These are phyloP conservation scores for Temnothorax ravouxi DNA, from an alignment of 2,888 invertebrate genomes.

Conservation along the genomic window DNA sequence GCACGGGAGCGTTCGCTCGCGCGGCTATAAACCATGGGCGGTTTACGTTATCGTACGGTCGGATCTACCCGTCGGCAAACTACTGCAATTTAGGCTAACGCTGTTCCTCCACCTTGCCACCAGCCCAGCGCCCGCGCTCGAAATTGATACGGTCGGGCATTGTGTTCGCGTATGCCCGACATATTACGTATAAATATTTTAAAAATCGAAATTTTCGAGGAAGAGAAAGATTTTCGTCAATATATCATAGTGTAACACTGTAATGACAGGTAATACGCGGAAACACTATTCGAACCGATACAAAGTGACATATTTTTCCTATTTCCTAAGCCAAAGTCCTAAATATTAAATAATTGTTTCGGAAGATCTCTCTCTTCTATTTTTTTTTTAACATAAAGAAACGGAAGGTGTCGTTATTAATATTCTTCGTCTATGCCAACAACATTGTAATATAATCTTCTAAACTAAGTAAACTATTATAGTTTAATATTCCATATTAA, in stretches of 20 bases:
- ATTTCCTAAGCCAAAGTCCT: neutral
- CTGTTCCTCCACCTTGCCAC: constrained; percentile 67
- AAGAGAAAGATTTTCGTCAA: neutral
- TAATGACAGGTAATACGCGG: neutral
- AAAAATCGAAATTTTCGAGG: neutral
- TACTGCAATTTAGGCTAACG: constrained; percentile 82
- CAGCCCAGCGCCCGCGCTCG: constrained; percentile 46
- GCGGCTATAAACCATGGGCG: constrained; percentile 83
- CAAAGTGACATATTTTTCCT: neutral
- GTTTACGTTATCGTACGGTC: constrained; percentile 83
- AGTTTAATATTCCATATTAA: neutral
- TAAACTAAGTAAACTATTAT: neutral
- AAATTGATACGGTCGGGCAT: constrained; percentile 69
- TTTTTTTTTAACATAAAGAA: neutral
- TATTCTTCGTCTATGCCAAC: neutral
- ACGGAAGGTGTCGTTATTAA: neutral
- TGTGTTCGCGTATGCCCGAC: neutral
- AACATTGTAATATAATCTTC: too few species aligned
- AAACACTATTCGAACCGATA: neutral
- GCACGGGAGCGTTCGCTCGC: constrained; percentile 74
- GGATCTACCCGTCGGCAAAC: constrained; percentile 82
- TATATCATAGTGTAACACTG: neutral
- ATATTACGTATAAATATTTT: neutral
- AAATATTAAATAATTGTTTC: neutral
- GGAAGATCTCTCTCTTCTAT: neutral